Evolutionary conservation across 2,797 vertebrate genomes (phyloP), one percentile per base, ranked within the genome.

Genomic region (Sebastes umbrosus): DNA sequence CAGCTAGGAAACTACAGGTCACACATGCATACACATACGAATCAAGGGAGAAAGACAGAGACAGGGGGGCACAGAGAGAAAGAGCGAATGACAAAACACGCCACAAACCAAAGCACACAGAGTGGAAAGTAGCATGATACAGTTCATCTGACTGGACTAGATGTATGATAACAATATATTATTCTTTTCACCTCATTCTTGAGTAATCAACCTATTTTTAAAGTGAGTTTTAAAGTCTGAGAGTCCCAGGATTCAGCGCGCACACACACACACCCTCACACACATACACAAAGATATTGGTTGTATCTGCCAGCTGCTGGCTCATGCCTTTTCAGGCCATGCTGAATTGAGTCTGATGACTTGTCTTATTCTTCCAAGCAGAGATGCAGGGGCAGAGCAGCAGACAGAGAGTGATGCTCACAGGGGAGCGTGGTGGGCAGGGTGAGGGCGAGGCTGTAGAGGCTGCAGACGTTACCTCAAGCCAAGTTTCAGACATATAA

Each of bases 221-320:
- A 14, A 59, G 9, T 36, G 13, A 59, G 6, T 68, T 59, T 71
- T 52, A 16, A 14, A n/a, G 12, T 27, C 50, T 31, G 11, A 54
- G 55, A 59, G 7, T 82, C 31, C 14, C 25, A 13, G 14, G 27
- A 63, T 27, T 60, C 50, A 73, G 55, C 27, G 0, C 36, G 0
- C 39, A 43, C 39, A 39, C 16, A 64, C 24, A 66, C 39, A 11
- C 0, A 52, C 50, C 20, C 50, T 52, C 50, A 52, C 20, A n/a
- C 20, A 75, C 29, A 63, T 3, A 81, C 70, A 88, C 81, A 87
- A 72, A 88, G 80, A 78, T 36, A 22, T 1, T 62, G 58, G 39
- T 81, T 89, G 79, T 84, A 73, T 80, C 31, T 76, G 70, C 82
- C 79, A 87, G 80, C 80, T 88, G 87, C 85, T 91, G 76, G 75